Conservation (phyloP, 2,888 invertebrate species). For the Conistra vaccinii region DNA sequence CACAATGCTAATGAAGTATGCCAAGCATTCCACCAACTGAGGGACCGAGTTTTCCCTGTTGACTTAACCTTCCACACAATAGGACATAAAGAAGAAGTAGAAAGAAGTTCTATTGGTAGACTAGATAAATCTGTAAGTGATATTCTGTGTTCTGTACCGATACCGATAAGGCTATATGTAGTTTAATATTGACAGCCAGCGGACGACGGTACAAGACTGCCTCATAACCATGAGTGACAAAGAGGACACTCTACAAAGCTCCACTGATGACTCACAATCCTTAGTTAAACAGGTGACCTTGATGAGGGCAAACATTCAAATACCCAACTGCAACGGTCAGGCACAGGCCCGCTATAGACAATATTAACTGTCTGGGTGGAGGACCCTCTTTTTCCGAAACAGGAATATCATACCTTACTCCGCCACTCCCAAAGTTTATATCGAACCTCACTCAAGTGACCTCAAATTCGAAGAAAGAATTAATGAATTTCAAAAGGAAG, state of each 20-base stretch:
- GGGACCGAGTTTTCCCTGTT: slow-evolving; percentile 42
- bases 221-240: no score
- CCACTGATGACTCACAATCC: neutral
- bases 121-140: neutral
- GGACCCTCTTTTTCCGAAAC: neutral
- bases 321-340: neutral
- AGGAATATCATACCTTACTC: neutral
- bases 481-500: neutral
- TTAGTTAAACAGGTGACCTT: neutral
- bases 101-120: slow-evolving; percentile 36
- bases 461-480: no score
- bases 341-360: no score
- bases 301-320: neutral
- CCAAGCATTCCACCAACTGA: slow-evolving; percentile 13
- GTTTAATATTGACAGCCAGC: neutral
- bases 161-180: neutral
- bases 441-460: neutral
- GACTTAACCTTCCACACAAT: slow-evolving; percentile 46
- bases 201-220: neutral
- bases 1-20: slow-evolving; percentile 26
- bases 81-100: neutral
- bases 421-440: no score
- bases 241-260: neutral
- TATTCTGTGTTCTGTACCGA: neutral
- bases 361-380: no score